Percentiles rank a stretch among this genome's conserved stretches.
Conservation (phyloP, 2,888 invertebrate genomes). For the Arrhopalites spinosus region DNA sequence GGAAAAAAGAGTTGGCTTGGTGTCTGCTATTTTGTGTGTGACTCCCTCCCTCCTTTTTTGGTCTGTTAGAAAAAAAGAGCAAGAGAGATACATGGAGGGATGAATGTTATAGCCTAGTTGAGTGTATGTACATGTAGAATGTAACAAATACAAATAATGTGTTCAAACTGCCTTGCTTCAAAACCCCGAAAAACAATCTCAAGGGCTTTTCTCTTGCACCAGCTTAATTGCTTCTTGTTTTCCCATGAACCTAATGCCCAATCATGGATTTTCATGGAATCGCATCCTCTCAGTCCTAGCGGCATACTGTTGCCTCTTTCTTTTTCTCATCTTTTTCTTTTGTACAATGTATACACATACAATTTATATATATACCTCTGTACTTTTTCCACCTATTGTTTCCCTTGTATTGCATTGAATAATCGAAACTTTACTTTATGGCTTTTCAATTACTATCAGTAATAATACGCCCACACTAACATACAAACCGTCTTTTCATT, state of each 20-base stretch:
- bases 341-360: not conserved
- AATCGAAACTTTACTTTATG: not conserved
- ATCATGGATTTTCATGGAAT: constrained; percentile 22
- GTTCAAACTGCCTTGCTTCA: not conserved
- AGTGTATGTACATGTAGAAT: not conserved
- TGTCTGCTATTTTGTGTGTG: not conserved
- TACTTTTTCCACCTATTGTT: not conserved
- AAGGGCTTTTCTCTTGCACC: constrained; percentile 34
- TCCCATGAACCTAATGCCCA: constrained; percentile 35
- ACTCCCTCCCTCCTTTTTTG: constrained; percentile 16
- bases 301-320: not conserved
- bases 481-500: not conserved
- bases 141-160: not conserved
- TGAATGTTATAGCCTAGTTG: no score
- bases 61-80: not conserved
- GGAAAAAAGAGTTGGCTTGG: no score
- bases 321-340: not conserved
- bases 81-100: not conserved
- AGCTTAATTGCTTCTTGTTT: constrained; percentile 40
- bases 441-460: not conserved
- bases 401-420: constrained; percentile 20
- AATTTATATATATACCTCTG: no score
- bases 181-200: constrained; percentile 32
- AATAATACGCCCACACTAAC: not conserved
- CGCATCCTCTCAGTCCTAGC: not conserved